phyloP scores from a whole-genome alignment of 2,113 vertebrate genomes.

The Cyanoliseus patagonus region DNA sequence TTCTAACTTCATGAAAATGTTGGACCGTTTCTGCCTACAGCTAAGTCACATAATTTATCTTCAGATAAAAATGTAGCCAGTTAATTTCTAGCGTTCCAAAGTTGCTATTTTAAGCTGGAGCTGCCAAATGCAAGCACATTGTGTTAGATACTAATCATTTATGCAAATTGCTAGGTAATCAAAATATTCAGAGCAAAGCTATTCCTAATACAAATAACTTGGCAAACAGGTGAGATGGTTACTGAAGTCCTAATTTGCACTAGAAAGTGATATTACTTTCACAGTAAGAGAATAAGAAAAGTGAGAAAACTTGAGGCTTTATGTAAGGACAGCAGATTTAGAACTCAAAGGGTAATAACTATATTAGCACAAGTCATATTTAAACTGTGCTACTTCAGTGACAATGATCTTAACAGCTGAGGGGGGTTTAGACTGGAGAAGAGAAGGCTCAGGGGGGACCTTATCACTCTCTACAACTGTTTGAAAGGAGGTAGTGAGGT shows the following conservation, averaged over 20 bases:
- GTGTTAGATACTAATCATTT: not conserved
- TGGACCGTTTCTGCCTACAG: not conserved
- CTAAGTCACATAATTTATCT: not conserved
- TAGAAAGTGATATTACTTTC: not conserved
- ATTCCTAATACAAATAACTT: not conserved
- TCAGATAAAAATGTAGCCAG: not conserved
- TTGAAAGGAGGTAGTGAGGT: not conserved
- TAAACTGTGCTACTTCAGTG: not conserved
- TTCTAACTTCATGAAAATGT: not conserved
- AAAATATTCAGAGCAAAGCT: not conserved
- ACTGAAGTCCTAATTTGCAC: not conserved
- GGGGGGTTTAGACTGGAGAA: not conserved
- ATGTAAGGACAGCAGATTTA: not conserved
- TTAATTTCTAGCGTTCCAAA: not conserved
- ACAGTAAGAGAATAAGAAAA: not conserved
- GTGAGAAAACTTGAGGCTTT: not conserved
- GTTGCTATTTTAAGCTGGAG: not conserved
- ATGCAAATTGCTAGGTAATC: not conserved
- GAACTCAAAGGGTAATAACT: not conserved
- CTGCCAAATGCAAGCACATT: not conserved
- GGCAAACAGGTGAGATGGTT: not conserved
- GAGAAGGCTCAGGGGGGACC: not conserved
- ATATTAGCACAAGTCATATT: not conserved
- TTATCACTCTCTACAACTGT: not conserved
- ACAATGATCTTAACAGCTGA: not conserved